phyloP scores from a whole-genome alignment of 2,888 invertebrate genomes.

The Tetramorium bicarinatum region DNA sequence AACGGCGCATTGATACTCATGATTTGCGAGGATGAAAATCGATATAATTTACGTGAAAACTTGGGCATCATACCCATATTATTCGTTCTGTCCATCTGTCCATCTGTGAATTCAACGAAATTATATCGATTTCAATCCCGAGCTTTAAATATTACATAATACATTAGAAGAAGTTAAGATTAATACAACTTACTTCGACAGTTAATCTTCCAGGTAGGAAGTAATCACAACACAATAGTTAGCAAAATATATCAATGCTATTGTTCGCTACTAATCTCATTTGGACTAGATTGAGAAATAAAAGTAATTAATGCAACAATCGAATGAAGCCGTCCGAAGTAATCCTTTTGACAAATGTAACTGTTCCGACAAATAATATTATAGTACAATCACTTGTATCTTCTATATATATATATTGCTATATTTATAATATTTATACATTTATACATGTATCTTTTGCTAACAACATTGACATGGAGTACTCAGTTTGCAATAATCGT shows the following conservation, averaged over 20 bases:
- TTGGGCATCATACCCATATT: not conserved
- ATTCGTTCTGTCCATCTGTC: not conserved
- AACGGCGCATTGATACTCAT: slow-evolving; percentile 19
- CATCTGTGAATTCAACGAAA: not conserved
- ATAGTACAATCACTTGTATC: slow-evolving; percentile 48
- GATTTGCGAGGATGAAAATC: slow-evolving; percentile 30
- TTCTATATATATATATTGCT: slow-evolving; percentile 46
- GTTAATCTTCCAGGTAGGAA: slow-evolving; percentile 7
- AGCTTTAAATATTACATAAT: slow-evolving; percentile 21
- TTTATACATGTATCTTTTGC: slow-evolving; percentile 63
- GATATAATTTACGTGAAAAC: slow-evolving; percentile 20
- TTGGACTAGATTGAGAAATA: slow-evolving; percentile 67
- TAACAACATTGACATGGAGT: slow-evolving; percentile 62
- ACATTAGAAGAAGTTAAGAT: slow-evolving; percentile 22
- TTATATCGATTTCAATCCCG: slow-evolving; percentile 23
- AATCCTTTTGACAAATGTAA: slow-evolving; percentile 52
- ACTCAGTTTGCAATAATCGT: slow-evolving; percentile 55
- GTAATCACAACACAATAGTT: slow-evolving; percentile 44
- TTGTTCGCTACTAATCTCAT: slow-evolving; percentile 61
- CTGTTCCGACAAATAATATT: slow-evolving; percentile 44
- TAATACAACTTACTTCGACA: slow-evolving; percentile 29
- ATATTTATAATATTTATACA: slow-evolving; percentile 72
- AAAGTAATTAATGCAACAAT: slow-evolving; percentile 56
- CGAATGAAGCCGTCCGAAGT: slow-evolving; percentile 32
- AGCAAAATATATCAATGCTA: slow-evolving; percentile 37